Base-by-base conservation (phyloP, 2,113 vertebrate species). In the Mirounga angustirostris region DNA sequence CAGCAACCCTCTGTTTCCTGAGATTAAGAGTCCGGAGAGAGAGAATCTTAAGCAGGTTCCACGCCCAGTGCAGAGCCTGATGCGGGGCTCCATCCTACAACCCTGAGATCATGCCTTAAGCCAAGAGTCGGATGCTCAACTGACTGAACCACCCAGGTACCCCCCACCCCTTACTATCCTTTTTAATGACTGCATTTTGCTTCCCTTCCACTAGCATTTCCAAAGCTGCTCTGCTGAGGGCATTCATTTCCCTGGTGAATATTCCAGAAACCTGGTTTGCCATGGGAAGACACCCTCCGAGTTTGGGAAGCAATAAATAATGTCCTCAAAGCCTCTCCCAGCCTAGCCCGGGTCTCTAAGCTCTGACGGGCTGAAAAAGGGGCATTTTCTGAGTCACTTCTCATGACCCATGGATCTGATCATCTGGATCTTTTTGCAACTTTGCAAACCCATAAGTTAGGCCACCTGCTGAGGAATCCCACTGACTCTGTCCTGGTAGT, bases 401-500 rank as follows among this genome's bases (percentile, higher is more conserved):
- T 85, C 69, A 14, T 6, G 88, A 15, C 22, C 13, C 21, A 19
- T 43, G 18, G 59, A 76, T 50, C 43, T 0, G 3, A 30, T 30
- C 74, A 0, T 46, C 74, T 78, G 43, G 74, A 50, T 78, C 43
- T 10, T 63, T 86, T 91, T n/a, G 28, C 9, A 5, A 16, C 36
- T 58, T 71, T 59, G 73, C 76, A 65, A 52, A 21, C 24, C 59
- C 26, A 0, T 10, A 18, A 63, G 61, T 7, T 3, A 26, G 73
- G 59, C 65, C 69, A 21, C 65, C 10, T 63, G 90, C 40, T 28
- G 74, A 63, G 83, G 54, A 93, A 50, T 1, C 86, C 63, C 21
- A 0, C 9, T 18, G 52, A 30, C 19, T 78, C 65, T 12, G 56
- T 69, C 11, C 1, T 24, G 33, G 22, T 0, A 3, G 54, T 8